Conservation (phyloP, 2,113 vertebrate species). For the Sebastes schlegelii region DNA sequence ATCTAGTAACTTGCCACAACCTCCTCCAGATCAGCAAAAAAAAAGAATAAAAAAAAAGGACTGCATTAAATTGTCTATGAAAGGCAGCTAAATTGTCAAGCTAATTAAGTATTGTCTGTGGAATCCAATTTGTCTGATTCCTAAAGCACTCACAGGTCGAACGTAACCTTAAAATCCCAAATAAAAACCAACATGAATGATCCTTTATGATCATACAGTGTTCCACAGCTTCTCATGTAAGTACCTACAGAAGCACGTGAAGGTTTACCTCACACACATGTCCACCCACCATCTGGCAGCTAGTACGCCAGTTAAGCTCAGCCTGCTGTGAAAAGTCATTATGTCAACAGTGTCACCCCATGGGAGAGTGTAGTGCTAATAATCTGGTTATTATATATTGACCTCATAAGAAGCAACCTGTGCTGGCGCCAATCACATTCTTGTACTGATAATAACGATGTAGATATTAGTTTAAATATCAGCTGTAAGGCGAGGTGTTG, state of each 20-base stretch:
- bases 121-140: background rate
- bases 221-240: background rate
- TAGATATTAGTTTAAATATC: conserved; percentile 2
- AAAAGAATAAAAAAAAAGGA: background rate
- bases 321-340: conserved; percentile 29
- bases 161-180: background rate
- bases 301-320: conserved; percentile 15
- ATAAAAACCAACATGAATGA: background rate
- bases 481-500: background rate
- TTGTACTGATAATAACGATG: background rate
- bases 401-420: conserved; percentile 17
- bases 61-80: background rate
- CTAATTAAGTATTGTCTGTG: background rate
- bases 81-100: background rate
- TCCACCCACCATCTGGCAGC: conserved; percentile 39
- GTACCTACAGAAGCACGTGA: background rate
- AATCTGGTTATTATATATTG: conserved; percentile 20
- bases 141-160: background rate
- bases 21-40: background rate
- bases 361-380: conserved; percentile 18
- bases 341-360: conserved; percentile 28
- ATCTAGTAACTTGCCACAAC: background rate
- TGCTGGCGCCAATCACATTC: background rate
- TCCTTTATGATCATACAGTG: background rate
- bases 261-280: background rate